Base-by-base conservation (phyloP, 2,888 invertebrate genomes). In the Hemicrepidius hirtus region DNA sequence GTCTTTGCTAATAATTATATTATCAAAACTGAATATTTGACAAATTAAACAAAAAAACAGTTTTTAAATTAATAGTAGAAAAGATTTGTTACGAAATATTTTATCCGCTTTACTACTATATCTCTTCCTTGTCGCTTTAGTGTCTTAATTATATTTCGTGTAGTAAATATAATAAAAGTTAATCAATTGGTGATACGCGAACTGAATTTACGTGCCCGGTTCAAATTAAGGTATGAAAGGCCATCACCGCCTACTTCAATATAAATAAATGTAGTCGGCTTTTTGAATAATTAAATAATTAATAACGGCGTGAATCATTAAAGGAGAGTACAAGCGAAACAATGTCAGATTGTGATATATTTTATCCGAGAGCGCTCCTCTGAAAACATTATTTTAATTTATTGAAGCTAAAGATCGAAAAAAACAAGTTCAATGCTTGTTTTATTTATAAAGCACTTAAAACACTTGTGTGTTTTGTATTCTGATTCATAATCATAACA, bases 271-370 rank as follows among this genome's bases (percentile, higher is more conserved):
- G 60, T 41, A 35, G 28, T 55, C 21, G 46, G 40, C 40, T 44
- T 63, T 67, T 16, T 59, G 57, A 57, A 67, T 67, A 67, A 67
- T 67, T 57, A 67, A 69, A 37, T 59, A 71, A 71, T 71, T 71
- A 71, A 59, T 64, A 65, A 65, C 57, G 57, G 65, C 65, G 49
- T 60, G 70, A 71, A 71, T 71, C 64, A 65, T 65, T 71, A 65
- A 71, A 65, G 44, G 21, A 65, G 37, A 64, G 32, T 44, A 55
- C 53, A 64, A 70, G 55, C 37, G 44, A 57, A 71, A 71, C 49
- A 49, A 49, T 60, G 70, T 64, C 57, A 65, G 64, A 37, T 49
- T 46, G 44, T 64, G 63, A 70, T 65, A 59, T 71, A 71, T 71
- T 53, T 60, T 28, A 49, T 46, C 32, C 24, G 20, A 24, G 44